Evolutionary conservation across 2,797 vertebrate genomes (phyloP), one percentile per base, ranked within the genome.

Genomic region (Bradypodion pumilum): DNA sequence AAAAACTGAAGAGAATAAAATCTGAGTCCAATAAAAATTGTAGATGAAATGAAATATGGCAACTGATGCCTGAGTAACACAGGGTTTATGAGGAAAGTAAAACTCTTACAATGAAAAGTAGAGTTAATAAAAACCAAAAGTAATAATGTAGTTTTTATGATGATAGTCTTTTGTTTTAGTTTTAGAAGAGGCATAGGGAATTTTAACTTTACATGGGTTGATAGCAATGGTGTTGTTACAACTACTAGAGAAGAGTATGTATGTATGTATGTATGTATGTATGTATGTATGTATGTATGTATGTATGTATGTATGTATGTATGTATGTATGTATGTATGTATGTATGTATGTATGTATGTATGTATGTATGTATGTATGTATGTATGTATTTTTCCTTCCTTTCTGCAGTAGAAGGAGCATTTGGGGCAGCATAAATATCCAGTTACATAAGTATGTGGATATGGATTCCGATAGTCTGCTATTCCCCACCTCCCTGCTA

Each of bases 1-100:
- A 90, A 86, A 91, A 94, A 87, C 65, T 80, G 82, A 92, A 83
- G 87, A 85, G 87, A 93, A 87, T 87, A 92, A 89, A 94, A 89
- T 75, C 72, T 10, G 46, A 94, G 80, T 44, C 82, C 84, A 93
- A 90, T 91, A 88, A 87, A 90, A 92, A 90, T 75, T 85, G 32
- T 81, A 93, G 70, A 90, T 87, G 83, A 89, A 88, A 91, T 87
- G 73, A 88, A 91, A 87, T 77, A 88, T 78, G 70, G 81, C 65
- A 87, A 84, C 74, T 82, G 83, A 42, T 66, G 76, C 77, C 80
- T 90, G 82, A 86, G 66, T 90, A 93, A 91, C 84, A 80, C n/a
- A 85, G 78, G 83, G 81, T 87, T 92, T 89, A 92, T 84, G 88
- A 91, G 88, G 80, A 84, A 92, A 90, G 72, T 79, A 69, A 87